Percentiles rank a stretch among this genome's conserved stretches.
Conservation (phyloP, 2,797 vertebrate species). For the Acanthurus leucopareius region DNA sequence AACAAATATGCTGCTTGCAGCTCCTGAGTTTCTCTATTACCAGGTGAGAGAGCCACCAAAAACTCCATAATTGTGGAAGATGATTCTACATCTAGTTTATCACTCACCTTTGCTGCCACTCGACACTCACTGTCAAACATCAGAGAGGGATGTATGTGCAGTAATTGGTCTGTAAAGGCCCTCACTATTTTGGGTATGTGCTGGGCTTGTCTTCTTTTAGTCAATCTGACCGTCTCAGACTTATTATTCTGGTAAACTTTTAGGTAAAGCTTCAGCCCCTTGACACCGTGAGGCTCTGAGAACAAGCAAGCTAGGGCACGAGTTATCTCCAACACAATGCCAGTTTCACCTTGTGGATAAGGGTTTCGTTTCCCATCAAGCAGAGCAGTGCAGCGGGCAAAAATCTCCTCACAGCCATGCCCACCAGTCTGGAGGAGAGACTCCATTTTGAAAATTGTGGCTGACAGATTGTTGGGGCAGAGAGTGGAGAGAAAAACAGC, state of each 20-base stretch:
- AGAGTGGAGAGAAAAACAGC: slow-evolving; percentile 90
- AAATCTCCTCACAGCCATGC: slow-evolving; percentile 83
- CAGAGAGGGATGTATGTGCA: slow-evolving; percentile 43
- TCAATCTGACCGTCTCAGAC: slow-evolving; percentile 78
- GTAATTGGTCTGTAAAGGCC: slow-evolving; percentile 77
- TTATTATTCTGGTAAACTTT: slow-evolving; percentile 80
- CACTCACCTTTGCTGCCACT: slow-evolving; percentile 24
- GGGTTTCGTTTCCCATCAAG: slow-evolving; percentile 76
- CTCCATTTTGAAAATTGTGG: slow-evolving; percentile 90
- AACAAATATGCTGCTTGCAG: slow-evolving; percentile 85
- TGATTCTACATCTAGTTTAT: slow-evolving; percentile 35
- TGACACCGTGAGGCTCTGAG: slow-evolving; percentile 60
- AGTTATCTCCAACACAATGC: slow-evolving; percentile 85
- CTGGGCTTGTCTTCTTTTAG: slow-evolving; percentile 85
- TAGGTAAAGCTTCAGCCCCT: slow-evolving; percentile 88
- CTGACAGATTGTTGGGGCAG: slow-evolving; percentile 86
- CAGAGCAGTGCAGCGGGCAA: slow-evolving; percentile 81
- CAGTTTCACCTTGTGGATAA: slow-evolving; percentile 47
- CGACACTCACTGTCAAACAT: slow-evolving; percentile 18
- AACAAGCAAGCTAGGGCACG: slow-evolving; percentile 89
- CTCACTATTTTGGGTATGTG: slow-evolving; percentile 85
- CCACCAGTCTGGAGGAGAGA: slow-evolving; percentile 83
- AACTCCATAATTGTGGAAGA: slow-evolving; percentile 79
- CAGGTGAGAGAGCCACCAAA: slow-evolving; percentile 83
- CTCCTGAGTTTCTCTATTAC: slow-evolving; percentile 73